Evolutionary conservation across 2,113 vertebrate species (phyloP).

Genomic region (Tragelaphus strepsiceros): DNA sequence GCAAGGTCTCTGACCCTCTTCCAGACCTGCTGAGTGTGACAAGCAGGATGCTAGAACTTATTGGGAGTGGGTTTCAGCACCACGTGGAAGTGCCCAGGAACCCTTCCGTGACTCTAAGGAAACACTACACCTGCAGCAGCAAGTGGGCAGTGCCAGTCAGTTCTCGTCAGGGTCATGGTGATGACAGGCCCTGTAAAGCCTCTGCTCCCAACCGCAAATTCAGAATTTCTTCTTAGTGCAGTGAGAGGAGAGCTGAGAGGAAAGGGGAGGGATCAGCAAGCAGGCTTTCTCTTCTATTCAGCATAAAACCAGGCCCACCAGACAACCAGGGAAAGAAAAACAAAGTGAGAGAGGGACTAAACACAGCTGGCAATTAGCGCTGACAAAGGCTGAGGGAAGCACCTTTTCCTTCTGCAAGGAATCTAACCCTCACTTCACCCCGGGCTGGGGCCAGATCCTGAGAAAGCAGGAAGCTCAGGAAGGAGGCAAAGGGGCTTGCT

Average conservation of each 20-base stretch:
- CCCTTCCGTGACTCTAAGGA: not conserved
- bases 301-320: conserved; percentile 50
- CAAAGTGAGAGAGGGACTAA: not conserved
- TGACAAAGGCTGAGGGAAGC: conserved; percentile 65
- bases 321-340: conserved; percentile 34
- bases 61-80: not conserved
- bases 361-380: conserved; percentile 48
- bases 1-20: not conserved
- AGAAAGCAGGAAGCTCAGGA: not conserved
- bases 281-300: conserved; percentile 24
- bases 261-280: not conserved
- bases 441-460: not conserved
- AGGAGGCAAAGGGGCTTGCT: not conserved
- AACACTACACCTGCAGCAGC: not conserved
- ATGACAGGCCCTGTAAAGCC: not conserved
- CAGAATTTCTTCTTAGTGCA: not conserved
- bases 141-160: not conserved
- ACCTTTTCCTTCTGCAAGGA: conserved; percentile 52
- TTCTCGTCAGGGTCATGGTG: not conserved
- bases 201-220: not conserved
- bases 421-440: conserved; percentile 36
- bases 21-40: not conserved
- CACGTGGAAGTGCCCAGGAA: not conserved
- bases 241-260: not conserved
- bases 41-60: not conserved